phyloP scores from a whole-genome alignment of 2,113 vertebrate species.

The Ammodytes marinus region DNA sequence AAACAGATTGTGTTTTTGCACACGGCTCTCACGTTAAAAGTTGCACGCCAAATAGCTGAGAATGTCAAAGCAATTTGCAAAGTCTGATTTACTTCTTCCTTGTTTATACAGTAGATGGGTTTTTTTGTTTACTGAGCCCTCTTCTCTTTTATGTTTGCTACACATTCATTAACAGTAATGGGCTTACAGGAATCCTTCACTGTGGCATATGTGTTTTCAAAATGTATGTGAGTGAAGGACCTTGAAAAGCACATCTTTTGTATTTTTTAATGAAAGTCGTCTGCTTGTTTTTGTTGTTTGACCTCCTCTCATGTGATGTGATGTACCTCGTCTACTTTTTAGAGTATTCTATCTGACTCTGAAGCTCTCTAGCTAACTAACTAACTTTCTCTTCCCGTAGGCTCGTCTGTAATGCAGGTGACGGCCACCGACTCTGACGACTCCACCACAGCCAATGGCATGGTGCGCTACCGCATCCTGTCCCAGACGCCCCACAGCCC shows the following conservation, averaged over 20 bases:
- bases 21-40: constrained; percentile 32
- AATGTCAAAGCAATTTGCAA: constrained; percentile 61
- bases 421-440: constrained; percentile 95
- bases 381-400: constrained; percentile 82
- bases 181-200: not conserved
- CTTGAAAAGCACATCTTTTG: constrained; percentile 21
- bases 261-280: constrained; percentile 26
- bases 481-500: constrained; percentile 95
- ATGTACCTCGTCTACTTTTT: not conserved
- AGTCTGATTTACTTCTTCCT: constrained; percentile 60
- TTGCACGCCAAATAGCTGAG: constrained; percentile 29
- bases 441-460: constrained; percentile 93
- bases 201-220: not conserved
- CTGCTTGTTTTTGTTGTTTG: constrained; percentile 16
- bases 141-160: constrained; percentile 44
- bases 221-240: constrained; percentile 18
- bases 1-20: constrained; percentile 43
- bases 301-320: not conserved
- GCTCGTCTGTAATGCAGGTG: constrained; percentile 97
- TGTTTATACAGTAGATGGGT: constrained; percentile 9
- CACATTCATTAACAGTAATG: constrained; percentile 35
- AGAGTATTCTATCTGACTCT: not conserved
- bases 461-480: constrained; percentile 96
- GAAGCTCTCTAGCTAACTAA: not conserved
- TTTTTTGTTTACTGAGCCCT: constrained; percentile 10